Evolutionary conservation across 2,797 vertebrate species (phyloP).

Genomic region (Coilia nasus): DNA sequence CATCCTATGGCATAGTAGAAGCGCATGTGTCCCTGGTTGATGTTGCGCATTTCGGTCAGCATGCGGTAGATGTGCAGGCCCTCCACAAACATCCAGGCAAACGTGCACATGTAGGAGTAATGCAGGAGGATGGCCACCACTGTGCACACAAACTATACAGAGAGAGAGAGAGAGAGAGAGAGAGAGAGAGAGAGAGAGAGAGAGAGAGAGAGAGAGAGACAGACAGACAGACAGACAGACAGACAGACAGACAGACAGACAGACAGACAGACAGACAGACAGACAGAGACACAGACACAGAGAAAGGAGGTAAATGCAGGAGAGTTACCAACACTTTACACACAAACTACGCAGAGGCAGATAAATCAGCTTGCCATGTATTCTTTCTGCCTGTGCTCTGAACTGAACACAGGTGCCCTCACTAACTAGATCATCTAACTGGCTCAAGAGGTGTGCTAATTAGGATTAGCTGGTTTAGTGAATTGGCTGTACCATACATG

Average conservation of each 20-base stretch:
- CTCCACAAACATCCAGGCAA: conserved; percentile 88
- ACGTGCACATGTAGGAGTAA: conserved; percentile 83
- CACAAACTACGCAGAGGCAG: neutral
- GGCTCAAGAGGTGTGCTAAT: too few species aligned
- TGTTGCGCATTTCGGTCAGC: conserved; percentile 86
- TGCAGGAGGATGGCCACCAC: conserved; percentile 85
- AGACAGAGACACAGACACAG: neutral
- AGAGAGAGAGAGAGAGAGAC: neutral
- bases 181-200: conserved; percentile 24
- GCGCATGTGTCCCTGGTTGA: conserved; percentile 83
- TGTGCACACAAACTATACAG: conserved; percentile 79
- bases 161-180: neutral
- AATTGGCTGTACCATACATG: too few species aligned
- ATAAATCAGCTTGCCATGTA: too few species aligned
- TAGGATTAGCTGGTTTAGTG: too few species aligned
- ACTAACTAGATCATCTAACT: too few species aligned
- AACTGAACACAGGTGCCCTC: too few species aligned
- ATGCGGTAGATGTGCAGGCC: conserved; percentile 85
- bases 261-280: neutral
- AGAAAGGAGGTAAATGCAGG: neutral
- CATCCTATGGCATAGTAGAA: conserved; percentile 87
- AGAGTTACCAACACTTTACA: too few species aligned
- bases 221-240: conserved; percentile 15
- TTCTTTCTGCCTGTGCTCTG: too few species aligned
- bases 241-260: neutral